A percentile compares a stretch with the other conserved stretches of the same genome.
phyloP scores from a whole-genome alignment of 2,113 vertebrate species.

The Geothlypis trichas region DNA sequence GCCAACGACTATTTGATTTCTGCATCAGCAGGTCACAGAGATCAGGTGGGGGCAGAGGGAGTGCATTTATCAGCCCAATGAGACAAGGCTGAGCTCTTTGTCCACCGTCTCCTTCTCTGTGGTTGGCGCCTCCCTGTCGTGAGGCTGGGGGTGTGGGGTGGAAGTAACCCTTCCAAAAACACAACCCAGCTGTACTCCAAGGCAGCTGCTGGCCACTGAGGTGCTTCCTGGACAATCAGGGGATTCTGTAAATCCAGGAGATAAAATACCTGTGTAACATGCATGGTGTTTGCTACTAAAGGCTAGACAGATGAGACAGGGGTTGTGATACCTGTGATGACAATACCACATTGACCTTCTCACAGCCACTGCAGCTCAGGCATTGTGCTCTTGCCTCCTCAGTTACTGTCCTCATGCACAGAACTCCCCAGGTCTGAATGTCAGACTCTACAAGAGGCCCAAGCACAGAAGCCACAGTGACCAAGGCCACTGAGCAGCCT shows the following conservation, averaged over 20 bases:
- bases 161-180: not conserved
- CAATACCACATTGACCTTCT: not conserved
- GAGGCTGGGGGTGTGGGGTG: not conserved
- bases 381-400: not conserved
- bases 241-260: not conserved
- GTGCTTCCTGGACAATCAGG: not conserved
- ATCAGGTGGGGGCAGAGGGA: slow-evolving; percentile 10
- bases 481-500: not conserved
- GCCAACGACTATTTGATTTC: slow-evolving; percentile 21
- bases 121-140: not conserved
- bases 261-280: not conserved
- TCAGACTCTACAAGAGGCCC: not conserved
- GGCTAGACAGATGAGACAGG: not conserved
- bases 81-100: not conserved
- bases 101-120: not conserved
- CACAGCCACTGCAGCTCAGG: not conserved
- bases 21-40: slow-evolving; percentile 35
- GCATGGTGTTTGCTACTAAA: not conserved
- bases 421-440: not conserved
- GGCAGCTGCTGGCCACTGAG: not conserved
- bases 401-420: not conserved
- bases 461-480: not conserved
- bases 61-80: not conserved
- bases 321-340: not conserved
- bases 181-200: not conserved